A percentile compares a stretch with the other conserved stretches of the same genome.
These are phyloP conservation scores for Sebastes steindachneri DNA, from an alignment of 2,797 vertebrate genomes.

Conservation along the genomic window DNA sequence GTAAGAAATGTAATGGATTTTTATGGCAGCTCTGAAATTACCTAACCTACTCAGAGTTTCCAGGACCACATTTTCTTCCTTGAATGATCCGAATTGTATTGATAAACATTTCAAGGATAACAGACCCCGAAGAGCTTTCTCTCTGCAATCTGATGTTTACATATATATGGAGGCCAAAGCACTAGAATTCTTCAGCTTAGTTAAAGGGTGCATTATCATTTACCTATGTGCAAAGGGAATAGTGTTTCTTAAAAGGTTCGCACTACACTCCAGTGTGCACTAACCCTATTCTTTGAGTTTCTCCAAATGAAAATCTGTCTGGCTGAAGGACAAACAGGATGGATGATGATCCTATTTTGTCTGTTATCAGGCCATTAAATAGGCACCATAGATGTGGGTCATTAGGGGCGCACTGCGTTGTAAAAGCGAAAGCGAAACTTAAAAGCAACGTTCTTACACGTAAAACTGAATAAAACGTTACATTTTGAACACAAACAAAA, in stretches of 20 bases:
- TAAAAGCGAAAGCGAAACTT: no score
- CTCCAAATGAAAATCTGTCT: not conserved
- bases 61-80: not conserved
- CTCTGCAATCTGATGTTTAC: not conserved
- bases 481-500: no score
- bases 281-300: not conserved
- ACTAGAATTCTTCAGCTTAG: not conserved
- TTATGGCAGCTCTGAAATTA: not conserved
- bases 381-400: no score
- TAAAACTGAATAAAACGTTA: no score
- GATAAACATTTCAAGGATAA: not conserved
- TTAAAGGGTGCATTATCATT: not conserved
- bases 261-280: not conserved
- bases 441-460: no score
- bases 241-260: not conserved
- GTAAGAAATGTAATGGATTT: not conserved
- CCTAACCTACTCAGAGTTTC: not conserved
- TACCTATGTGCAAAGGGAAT: not conserved
- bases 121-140: not conserved
- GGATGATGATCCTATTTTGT: not conserved
- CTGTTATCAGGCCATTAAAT: no score
- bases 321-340: not conserved
- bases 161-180: not conserved
- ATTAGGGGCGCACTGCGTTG: no score
- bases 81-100: not conserved